A percentile compares a stretch with the other conserved stretches of the same genome.
Evolutionary conservation across 1,140 invertebrate species (phyloP).

Genomic region (Drosophila navojoa): DNA sequence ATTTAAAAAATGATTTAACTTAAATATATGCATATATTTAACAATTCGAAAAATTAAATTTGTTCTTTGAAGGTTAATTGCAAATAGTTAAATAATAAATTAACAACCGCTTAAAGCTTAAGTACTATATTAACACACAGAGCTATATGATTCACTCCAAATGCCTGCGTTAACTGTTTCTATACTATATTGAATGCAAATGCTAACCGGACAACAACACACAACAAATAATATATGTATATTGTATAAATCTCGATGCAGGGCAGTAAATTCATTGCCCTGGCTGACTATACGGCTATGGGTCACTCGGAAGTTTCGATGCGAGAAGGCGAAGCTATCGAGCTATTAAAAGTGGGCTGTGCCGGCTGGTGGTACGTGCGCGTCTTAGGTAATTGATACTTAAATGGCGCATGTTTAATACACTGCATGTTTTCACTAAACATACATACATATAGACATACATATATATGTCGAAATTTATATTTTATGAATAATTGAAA

Average conservation of each 20-base stretch:
- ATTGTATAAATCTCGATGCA: slow-evolving; percentile 67
- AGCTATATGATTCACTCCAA: neutral
- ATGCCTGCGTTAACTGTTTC: neutral
- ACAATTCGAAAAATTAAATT: neutral
- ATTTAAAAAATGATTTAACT: no score
- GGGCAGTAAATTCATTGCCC: slow-evolving; percentile 91
- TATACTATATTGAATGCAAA: no score
- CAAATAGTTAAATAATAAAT: neutral
- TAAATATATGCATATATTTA: no score
- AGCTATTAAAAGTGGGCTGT: slow-evolving; percentile 95
- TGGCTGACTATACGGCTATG: slow-evolving; percentile 96
- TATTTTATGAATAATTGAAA: neutral
- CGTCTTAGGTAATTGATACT: slow-evolving; percentile 86
- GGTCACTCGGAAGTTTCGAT: slow-evolving; percentile 94
- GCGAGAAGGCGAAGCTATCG: slow-evolving; percentile 93
- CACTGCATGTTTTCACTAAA: slow-evolving; percentile 16
- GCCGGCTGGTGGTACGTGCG: slow-evolving; percentile 98
- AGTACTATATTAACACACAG: neutral
- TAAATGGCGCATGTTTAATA: neutral
- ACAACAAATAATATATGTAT: no score
- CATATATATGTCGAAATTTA: slow-evolving; percentile 16
- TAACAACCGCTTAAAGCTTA: neutral
- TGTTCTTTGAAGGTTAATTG: neutral
- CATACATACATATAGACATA: neutral
- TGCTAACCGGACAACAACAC: slow-evolving; percentile 12